These are phyloP conservation scores for Physeter macrocephalus DNA, from an alignment of 2,113 vertebrate species.

Conservation along the genomic window DNA sequence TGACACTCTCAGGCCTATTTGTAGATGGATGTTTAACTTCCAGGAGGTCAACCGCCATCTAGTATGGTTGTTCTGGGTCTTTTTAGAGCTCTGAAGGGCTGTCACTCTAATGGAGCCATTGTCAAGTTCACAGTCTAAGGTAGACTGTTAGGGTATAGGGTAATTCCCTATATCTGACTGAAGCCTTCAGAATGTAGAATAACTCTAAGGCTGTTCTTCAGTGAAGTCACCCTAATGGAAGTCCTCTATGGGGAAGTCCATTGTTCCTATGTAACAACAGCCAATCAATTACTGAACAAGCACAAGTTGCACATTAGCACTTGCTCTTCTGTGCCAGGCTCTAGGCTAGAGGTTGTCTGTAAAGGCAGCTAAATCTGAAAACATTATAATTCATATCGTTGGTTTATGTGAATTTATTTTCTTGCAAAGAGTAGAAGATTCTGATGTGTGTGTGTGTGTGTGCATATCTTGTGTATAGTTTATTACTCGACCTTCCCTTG, in stretches of 20 bases:
- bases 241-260: not conserved
- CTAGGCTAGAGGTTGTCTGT: not conserved
- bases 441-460: not conserved
- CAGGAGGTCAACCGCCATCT: not conserved
- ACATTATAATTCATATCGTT: not conserved
- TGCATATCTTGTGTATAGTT: not conserved
- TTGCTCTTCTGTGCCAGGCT: not conserved
- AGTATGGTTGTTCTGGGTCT: not conserved
- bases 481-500: not conserved
- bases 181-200: not conserved
- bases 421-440: not conserved
- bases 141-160: not conserved
- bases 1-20: not conserved
- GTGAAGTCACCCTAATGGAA: not conserved
- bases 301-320: not conserved
- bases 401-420: not conserved
- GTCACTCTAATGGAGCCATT: not conserved
- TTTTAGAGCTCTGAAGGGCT: not conserved
- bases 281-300: not conserved
- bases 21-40: not conserved
- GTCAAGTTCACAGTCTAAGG: not conserved
- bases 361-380: not conserved
- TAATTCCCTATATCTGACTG: not conserved
- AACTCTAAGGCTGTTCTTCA: not conserved
- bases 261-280: not conserved